A percentile compares a stretch with the other conserved stretches of the same genome.
Evolutionary conservation across 2,113 vertebrate species (phyloP).

Genomic region (Psilopogon haemacephalus): DNA sequence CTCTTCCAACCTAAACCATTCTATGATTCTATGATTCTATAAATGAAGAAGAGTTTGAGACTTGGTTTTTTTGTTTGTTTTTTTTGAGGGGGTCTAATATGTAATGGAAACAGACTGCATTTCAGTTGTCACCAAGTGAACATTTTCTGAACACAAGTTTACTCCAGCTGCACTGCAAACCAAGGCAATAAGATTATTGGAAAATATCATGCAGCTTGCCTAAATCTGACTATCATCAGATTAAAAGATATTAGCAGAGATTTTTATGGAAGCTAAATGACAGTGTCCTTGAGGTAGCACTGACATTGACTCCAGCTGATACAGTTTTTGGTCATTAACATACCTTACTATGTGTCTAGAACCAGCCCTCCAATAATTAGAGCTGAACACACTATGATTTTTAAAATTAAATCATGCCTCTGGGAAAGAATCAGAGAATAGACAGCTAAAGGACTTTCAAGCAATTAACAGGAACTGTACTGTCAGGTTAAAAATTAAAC

Average conservation of each 20-base stretch:
- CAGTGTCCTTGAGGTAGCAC: slow-evolving; percentile 29
- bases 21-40: no score
- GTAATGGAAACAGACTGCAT: neutral
- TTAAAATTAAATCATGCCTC: slow-evolving; percentile 81
- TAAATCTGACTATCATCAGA: slow-evolving; percentile 22
- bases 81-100: neutral
- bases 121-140: neutral
- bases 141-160: neutral
- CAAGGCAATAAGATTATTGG: slow-evolving; percentile 21
- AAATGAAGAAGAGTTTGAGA: neutral
- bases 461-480: slow-evolving; percentile 74
- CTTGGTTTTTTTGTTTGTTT: neutral
- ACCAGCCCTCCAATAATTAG: slow-evolving; percentile 76
- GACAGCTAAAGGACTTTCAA: slow-evolving; percentile 76
- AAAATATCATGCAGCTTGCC: slow-evolving; percentile 5
- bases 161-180: neutral
- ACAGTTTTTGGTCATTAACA: slow-evolving; percentile 65
- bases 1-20: no score
- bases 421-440: slow-evolving; percentile 75
- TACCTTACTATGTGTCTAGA: slow-evolving; percentile 70
- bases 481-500: slow-evolving; percentile 75
- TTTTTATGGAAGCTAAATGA: slow-evolving; percentile 40
- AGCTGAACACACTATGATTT: slow-evolving; percentile 68
- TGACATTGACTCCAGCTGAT: slow-evolving; percentile 65
- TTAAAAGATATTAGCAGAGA: slow-evolving; percentile 43